Percentiles rank a stretch among this genome's conserved stretches.
These are phyloP conservation scores for Spodoptera picta DNA, from an alignment of 2,888 invertebrate species.

Conservation along the genomic window DNA sequence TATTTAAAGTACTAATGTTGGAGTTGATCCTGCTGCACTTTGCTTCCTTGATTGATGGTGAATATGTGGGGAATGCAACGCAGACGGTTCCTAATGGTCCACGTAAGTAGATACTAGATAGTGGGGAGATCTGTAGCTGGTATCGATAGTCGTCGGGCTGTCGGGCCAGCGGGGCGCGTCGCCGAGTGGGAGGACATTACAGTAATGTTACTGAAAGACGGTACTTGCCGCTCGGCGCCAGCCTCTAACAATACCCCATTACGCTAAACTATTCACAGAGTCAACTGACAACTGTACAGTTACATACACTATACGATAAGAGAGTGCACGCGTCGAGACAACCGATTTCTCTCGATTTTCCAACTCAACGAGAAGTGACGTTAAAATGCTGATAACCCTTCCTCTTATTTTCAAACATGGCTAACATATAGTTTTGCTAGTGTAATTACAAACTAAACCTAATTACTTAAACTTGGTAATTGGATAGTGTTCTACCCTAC, in stretches of 20 bases:
- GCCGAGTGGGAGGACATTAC: slow-evolving; percentile 67
- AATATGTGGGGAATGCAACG: slow-evolving; percentile 33
- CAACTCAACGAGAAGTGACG: too few relatives aligned
- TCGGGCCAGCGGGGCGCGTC: slow-evolving; percentile 60
- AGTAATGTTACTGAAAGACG: slow-evolving; percentile 66
- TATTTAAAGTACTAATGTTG: slow-evolving; percentile 16
- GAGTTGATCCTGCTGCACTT: slow-evolving; percentile 16
- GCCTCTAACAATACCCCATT: slow-evolving; percentile 71
- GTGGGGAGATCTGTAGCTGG: slow-evolving; percentile 23
- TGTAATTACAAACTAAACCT: too few relatives aligned
- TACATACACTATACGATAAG: slow-evolving; percentile 39
- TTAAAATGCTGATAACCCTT: too few relatives aligned
- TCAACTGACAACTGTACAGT: slow-evolving; percentile 51
- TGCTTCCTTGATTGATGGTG: slow-evolving; percentile 43
- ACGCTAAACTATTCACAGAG: slow-evolving; percentile 62
- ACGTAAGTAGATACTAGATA: slow-evolving; percentile 26
- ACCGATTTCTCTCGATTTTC: too few relatives aligned
- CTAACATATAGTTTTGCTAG: too few relatives aligned
- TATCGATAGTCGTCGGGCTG: slow-evolving; percentile 55
- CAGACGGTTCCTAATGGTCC: slow-evolving; percentile 40
- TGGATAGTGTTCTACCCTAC: too few relatives aligned
- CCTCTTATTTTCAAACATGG: too few relatives aligned
- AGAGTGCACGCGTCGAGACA: slow-evolving; percentile 4
- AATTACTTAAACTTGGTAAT: too few relatives aligned
- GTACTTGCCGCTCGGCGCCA: slow-evolving; percentile 62